These are phyloP conservation scores for Schizopygopsis malacanthus DNA, from an alignment of 2,797 vertebrate species.

Conservation along the genomic window DNA sequence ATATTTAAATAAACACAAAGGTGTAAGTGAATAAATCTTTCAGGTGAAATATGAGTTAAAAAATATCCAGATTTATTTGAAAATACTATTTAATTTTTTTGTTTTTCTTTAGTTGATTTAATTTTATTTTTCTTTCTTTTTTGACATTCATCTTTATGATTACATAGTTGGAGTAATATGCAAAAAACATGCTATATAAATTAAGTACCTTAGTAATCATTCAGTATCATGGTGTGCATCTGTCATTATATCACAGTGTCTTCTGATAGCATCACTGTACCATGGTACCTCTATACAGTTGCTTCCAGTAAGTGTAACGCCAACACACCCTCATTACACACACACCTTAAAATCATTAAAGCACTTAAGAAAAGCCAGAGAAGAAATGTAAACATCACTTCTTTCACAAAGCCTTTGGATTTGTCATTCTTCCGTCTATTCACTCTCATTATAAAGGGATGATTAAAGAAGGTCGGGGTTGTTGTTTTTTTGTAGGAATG, in stretches of 20 bases:
- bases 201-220: background rate
- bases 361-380: conserved; percentile 44
- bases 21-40: background rate
- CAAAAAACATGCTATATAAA: background rate
- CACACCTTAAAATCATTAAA: conserved; percentile 51
- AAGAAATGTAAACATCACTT: conserved; percentile 53
- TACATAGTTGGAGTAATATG: background rate
- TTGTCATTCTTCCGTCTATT: conserved; percentile 44
- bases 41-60: background rate
- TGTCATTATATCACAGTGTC: background rate
- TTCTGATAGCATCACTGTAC: conserved; percentile 13
- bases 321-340: conserved; percentile 33
- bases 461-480: background rate
- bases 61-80: background rate
- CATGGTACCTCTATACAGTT: background rate
- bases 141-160: background rate
- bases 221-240: background rate
- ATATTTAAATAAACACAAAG: background rate
- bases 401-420: conserved; percentile 37
- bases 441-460: conserved; percentile 5
- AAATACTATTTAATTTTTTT: background rate
- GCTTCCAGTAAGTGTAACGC: conserved; percentile 19
- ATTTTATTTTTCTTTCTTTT: background rate
- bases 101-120: no score
- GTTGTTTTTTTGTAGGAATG: conserved; percentile 4